Evolutionary conservation across 2,888 invertebrate species (phyloP), one percentile per base, ranked within the genome.

Genomic region (Spatulosminthurus flaviceps): DNA sequence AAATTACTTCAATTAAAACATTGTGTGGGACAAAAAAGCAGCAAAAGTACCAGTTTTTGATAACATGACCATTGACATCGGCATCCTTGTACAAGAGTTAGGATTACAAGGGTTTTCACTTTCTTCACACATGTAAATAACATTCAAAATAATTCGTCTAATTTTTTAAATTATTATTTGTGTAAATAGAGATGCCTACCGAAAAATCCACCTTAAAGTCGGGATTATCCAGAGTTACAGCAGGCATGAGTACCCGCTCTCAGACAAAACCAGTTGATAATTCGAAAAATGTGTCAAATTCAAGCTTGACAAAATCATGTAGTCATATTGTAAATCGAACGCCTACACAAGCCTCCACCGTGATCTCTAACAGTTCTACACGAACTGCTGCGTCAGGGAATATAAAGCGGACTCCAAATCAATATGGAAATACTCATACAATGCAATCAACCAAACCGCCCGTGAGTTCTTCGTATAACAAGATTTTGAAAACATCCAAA

Each of bases 341-440:
- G 22, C 70, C 70, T 41, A 21, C 70, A 11, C 70, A 34, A 41
- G n/a, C n/a, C n/a, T n/a, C n/a, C 22, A 70, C 34, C 70, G 34
- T 34, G 41, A 42, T 70, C 41, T 41, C 42, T 21, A 34, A 34
- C 42, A 22, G 70, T 70, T 41, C 41, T 41, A n/a, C 70, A 34
- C 9, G 41, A 70, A 21, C 70, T 13, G 22, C 70, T 41, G 0
- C 41, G 21, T 70, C 70, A 2, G 34, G 21, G 41, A 41, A 29
- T 70, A n/a, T 70, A 19, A 70, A 70, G 22, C 70, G 70, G 13
- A 29, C 70, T 19, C 70, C 70, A 41, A 70, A 70, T 70, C 70
- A 34, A 41, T n/a, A 11, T 22, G 70, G 70, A 41, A 41, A 64
- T 51, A 2, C 51, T 9, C 51, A 51, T 51, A 19, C n/a, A 51